These are phyloP conservation scores for Ciconia maguari DNA, from an alignment of 2,113 vertebrate species.

Conservation along the genomic window DNA sequence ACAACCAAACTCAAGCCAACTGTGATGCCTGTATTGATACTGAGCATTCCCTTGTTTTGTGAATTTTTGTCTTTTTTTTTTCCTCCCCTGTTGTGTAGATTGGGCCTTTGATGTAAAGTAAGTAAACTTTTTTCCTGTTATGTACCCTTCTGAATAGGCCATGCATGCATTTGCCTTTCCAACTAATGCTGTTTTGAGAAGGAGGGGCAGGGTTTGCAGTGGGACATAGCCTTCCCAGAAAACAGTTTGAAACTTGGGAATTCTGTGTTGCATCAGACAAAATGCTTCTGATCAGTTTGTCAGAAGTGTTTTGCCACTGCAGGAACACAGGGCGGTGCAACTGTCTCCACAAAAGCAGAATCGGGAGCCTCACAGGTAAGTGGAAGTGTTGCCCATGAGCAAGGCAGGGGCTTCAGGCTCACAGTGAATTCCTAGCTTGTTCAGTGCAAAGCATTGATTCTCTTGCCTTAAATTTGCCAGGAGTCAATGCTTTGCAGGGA, in stretches of 20 bases:
- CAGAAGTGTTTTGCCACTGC: neutral
- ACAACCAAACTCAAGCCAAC: neutral
- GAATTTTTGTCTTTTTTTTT: neutral
- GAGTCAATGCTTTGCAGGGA: neutral
- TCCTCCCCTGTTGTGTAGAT: fast-evolving
- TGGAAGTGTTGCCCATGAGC: neutral
- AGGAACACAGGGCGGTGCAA: neutral
- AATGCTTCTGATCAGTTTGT: neutral
- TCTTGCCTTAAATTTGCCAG: neutral
- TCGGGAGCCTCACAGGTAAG: neutral
- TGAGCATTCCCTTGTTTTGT: neutral
- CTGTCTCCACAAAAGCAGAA: neutral
- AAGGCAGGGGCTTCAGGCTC: neutral
- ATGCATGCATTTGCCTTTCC: neutral
- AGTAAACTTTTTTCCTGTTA: neutral
- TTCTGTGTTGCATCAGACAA: neutral
- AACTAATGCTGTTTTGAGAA: neutral
- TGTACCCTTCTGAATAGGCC: neutral
- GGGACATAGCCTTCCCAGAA: neutral
- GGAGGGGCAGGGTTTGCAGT: neutral
- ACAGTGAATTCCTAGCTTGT: neutral
- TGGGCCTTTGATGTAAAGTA: neutral
- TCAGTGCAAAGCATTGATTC: neutral
- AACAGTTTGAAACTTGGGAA: neutral
- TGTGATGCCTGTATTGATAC: neutral